Percentiles rank a stretch among this genome's conserved stretches.
Conservation (phyloP, 2,113 vertebrate species). For the Apus apus region DNA sequence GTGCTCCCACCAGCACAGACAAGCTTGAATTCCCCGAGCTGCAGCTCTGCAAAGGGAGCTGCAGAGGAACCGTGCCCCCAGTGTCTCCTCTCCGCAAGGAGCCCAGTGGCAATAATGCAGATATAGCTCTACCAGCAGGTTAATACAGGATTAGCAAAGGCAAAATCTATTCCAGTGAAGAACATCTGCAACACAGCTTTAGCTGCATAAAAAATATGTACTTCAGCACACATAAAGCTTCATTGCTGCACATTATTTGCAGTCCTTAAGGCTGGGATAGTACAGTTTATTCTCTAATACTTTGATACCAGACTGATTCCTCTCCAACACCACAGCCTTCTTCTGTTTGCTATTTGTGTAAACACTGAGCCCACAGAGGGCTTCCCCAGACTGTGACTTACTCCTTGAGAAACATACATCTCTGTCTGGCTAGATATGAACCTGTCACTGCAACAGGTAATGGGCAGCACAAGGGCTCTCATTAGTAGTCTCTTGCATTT, state of each 20-base stretch:
- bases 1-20: not conserved
- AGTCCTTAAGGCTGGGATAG: not conserved
- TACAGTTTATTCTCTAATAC: not conserved
- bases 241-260: not conserved
- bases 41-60: not conserved
- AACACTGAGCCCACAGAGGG: not conserved
- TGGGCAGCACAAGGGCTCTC: not conserved
- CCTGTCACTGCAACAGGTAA: not conserved
- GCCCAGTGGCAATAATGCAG: not conserved
- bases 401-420: not conserved
- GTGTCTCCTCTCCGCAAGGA: not conserved
- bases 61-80: not conserved
- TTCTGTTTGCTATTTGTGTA: not conserved
- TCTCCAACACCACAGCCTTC: not conserved
- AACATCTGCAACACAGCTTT: conserved; percentile 40
- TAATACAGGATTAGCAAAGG: conserved; percentile 38
- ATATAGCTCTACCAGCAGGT: not conserved
- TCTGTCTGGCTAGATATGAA: not conserved
- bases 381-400: not conserved
- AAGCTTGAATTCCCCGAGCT: not conserved
- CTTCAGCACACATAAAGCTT: conserved; percentile 43
- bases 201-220: conserved; percentile 31
- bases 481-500: not conserved
- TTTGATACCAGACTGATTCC: not conserved
- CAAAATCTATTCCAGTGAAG: conserved; percentile 27